phyloP scores from a whole-genome alignment of 2,797 vertebrate genomes.

The Premnoplex brunnescens region DNA sequence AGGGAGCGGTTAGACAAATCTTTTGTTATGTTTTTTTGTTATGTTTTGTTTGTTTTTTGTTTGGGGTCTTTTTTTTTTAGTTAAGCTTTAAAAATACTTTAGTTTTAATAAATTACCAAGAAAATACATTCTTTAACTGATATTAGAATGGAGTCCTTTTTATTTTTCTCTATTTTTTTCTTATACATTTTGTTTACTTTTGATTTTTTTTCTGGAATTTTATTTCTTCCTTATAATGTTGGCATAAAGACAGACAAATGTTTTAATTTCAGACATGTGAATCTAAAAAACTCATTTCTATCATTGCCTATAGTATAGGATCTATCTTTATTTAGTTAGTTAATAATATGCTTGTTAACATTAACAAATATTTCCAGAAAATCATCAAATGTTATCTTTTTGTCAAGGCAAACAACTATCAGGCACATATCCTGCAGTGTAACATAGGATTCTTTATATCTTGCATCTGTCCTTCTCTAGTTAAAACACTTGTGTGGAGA shows the following conservation, averaged over 20 bases:
- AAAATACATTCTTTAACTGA: background rate
- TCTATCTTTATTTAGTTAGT: accelerated
- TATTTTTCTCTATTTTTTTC: background rate
- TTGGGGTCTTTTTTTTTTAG: background rate
- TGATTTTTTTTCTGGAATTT: background rate
- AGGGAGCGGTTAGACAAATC: background rate
- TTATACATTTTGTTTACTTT: background rate
- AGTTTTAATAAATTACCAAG: background rate
- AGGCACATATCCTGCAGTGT: background rate
- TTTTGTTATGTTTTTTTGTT: too few species aligned
- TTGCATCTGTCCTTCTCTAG: background rate
- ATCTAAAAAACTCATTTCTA: background rate
- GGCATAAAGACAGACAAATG: background rate
- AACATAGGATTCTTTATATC: background rate
- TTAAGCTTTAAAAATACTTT: background rate
- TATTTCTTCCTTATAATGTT: background rate
- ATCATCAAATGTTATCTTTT: background rate
- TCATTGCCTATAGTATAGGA: accelerated
- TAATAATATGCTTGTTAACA: background rate
- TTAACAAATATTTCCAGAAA: background rate
- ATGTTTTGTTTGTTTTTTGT: too few species aligned
- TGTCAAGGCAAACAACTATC: background rate
- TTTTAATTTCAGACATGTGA: background rate
- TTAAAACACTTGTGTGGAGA: background rate
- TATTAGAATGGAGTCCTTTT: background rate